Evolutionary conservation across 2,797 vertebrate genomes (phyloP).

Genomic region (Amblyopsis hoosieri): DNA sequence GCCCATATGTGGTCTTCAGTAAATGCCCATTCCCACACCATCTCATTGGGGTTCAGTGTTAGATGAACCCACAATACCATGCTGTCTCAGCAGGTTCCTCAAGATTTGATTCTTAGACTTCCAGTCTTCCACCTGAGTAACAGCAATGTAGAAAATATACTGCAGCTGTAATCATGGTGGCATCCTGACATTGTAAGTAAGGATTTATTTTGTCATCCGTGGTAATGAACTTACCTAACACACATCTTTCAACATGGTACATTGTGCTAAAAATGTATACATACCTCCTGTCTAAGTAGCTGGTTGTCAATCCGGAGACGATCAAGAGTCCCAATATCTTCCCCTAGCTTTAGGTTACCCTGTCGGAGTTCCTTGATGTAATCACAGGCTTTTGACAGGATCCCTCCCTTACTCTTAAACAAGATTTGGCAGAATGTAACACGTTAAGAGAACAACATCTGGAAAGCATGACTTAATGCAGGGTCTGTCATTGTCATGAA

Average conservation of each 20-base stretch:
- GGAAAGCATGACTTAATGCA: too few relatives aligned
- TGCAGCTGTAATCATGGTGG: too few relatives aligned
- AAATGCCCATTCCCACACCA: not conserved
- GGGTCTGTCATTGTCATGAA: too few relatives aligned
- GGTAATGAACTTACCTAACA: not conserved
- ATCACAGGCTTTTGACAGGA: conserved; percentile 94
- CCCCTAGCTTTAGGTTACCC: conserved; percentile 86
- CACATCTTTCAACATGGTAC: not conserved
- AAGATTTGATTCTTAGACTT: conserved; percentile 83
- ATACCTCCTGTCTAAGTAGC: conserved; percentile 88
- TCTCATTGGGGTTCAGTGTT: conserved; percentile 76
- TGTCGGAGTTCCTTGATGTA: conserved; percentile 94
- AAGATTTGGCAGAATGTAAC: not conserved
- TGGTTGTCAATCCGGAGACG: conserved; percentile 91
- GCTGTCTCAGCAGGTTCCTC: conserved; percentile 77
- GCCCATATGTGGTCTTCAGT: conserved; percentile 39
- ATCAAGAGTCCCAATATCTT: conserved; percentile 84
- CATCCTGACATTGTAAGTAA: not conserved
- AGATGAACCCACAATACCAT: conserved; percentile 76
- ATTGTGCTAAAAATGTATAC: not conserved
- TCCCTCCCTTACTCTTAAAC: conserved; percentile 91
- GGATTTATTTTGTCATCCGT: not conserved
- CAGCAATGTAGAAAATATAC: conserved; percentile 1
- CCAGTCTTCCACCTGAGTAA: conserved; percentile 79
- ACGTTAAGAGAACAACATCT: not conserved